Percentiles rank a stretch among this genome's conserved stretches.
Conservation (phyloP, 2,888 invertebrate species). For the Acanthosepion pharaonis region DNA sequence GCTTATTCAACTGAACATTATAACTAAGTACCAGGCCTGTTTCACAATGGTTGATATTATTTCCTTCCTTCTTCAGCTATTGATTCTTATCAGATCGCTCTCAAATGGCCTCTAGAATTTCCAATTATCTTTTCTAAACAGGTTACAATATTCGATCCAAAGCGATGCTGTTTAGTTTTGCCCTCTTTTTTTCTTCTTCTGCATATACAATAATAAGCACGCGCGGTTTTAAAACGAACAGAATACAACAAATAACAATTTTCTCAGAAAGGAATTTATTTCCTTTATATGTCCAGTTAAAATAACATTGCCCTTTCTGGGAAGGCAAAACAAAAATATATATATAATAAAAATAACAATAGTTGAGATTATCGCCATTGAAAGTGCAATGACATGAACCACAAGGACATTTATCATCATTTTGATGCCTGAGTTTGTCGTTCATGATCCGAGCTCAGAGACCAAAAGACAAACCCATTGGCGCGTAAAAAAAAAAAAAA, state of each 20-base stretch:
- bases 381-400: not conserved
- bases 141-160: not conserved
- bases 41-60: not conserved
- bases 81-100: not conserved
- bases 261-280: not conserved
- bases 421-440: not conserved
- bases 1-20: not conserved
- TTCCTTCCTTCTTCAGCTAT: not conserved
- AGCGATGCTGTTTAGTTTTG: not conserved
- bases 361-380: not conserved
- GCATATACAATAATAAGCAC: not conserved
- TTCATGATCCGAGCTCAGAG: not conserved
- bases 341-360: too few relatives aligned
- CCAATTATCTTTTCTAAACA: not conserved
- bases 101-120: not conserved
- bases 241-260: not conserved
- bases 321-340: not conserved
- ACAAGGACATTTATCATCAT: not conserved
- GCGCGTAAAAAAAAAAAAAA: not conserved
- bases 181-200: not conserved
- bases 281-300: not conserved
- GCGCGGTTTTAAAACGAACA: not conserved
- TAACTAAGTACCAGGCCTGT: not conserved
- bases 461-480: not conserved
- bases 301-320: not conserved